A percentile compares a stretch with the other conserved stretches of the same genome.
phyloP scores from a whole-genome alignment of 2,797 vertebrate species.

The Leptodactylus fallax region DNA sequence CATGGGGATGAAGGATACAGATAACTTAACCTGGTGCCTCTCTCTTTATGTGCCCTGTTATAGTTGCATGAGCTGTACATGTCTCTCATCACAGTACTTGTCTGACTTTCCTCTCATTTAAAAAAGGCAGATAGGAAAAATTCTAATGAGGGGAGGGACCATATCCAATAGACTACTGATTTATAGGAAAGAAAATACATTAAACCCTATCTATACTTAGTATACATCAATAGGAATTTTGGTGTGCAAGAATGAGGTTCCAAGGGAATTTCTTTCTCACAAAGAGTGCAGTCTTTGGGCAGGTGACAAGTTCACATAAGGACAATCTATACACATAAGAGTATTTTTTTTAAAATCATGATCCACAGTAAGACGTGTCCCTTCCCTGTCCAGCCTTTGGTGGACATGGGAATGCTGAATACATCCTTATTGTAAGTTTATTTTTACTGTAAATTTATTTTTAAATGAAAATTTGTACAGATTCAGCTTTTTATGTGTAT shows the following conservation, averaged over 20 bases:
- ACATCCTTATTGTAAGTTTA: conserved; percentile 24
- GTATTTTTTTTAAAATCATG: neutral
- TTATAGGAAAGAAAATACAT: neutral
- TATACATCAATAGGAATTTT: neutral
- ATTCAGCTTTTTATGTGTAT: conserved; percentile 39
- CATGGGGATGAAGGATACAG: neutral
- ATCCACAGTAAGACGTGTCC: neutral
- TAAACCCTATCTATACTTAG: neutral
- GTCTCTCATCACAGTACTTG: too few species aligned
- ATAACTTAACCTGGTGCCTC: neutral
- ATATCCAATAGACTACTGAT: neutral
- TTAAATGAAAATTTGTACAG: conserved; percentile 44
- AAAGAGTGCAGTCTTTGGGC: neutral
- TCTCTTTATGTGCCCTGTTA: neutral
- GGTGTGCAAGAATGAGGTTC: neutral
- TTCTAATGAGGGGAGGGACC: neutral
- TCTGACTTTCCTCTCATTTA: too few species aligned
- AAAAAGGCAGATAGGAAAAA: too few species aligned
- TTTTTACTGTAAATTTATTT: conserved; percentile 35
- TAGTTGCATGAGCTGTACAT: neutral
- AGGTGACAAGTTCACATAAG: neutral
- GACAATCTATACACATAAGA: neutral
- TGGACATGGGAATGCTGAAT: neutral
- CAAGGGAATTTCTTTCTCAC: neutral
- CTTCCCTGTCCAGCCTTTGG: neutral